Percentiles rank a stretch among this genome's conserved stretches.
These are phyloP conservation scores for Axinella damicornis DNA, from an alignment of 37 sponge, comb jelly and placozoan species.

Conservation along the genomic window DNA sequence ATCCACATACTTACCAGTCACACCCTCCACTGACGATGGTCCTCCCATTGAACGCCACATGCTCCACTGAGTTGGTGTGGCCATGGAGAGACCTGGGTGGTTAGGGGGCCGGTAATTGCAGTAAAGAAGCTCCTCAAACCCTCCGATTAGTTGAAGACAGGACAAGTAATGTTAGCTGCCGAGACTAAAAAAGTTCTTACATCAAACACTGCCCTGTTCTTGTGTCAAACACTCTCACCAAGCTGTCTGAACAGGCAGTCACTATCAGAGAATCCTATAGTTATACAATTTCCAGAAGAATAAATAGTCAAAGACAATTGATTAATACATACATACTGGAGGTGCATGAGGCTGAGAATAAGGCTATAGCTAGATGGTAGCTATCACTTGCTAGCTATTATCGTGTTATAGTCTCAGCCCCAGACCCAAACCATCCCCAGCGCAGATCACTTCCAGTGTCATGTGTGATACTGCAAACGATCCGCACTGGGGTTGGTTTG, in stretches of 20 bases:
- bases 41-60: constrained; percentile 43
- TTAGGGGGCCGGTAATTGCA: neutral
- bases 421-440: too few relatives aligned
- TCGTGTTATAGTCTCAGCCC: too few relatives aligned
- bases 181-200: too few relatives aligned
- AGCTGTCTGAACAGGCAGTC: constrained; percentile 80
- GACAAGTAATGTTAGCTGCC: too few relatives aligned
- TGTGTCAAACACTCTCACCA: constrained; percentile 71
- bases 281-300: neutral
- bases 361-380: too few relatives aligned
- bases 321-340: too few relatives aligned
- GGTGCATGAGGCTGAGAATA: too few relatives aligned
- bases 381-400: too few relatives aligned
- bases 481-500: too few relatives aligned
- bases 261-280: constrained; percentile 63
- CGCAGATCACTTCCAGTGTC: too few relatives aligned
- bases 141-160: too few relatives aligned
- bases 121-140: neutral
- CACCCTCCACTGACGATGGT: constrained; percentile 42
- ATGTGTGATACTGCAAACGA: too few relatives aligned
- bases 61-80: constrained; percentile 64
- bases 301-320: neutral
- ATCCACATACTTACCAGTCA: constrained; percentile 29
- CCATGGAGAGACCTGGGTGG: constrained; percentile 40
- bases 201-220: constrained; percentile 65